Evolutionary conservation across 92 coral and sea anemone genomes (phyloP).

Genomic region (Porites divaricata): DNA sequence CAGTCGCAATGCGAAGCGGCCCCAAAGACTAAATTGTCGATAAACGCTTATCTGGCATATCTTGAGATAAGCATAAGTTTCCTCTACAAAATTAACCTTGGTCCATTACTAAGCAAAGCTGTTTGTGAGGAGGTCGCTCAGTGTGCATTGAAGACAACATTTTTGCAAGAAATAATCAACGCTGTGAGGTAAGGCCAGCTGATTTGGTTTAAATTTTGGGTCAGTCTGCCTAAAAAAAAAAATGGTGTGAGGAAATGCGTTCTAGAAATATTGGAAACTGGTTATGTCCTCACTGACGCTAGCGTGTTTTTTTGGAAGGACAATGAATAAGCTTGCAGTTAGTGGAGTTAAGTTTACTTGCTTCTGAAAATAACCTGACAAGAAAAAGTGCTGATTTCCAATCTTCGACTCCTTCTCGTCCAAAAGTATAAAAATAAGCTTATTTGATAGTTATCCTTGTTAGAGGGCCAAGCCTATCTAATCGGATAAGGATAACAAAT

Average conservation of each 20-base stretch:
- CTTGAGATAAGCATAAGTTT: slow-evolving; percentile 21
- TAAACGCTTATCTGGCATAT: slow-evolving; percentile 48
- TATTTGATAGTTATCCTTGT: slow-evolving; percentile 8
- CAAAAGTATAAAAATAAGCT: not conserved
- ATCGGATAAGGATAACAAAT: slow-evolving; percentile 21
- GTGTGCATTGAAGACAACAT: not conserved
- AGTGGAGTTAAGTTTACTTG: not conserved
- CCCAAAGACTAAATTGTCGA: slow-evolving; percentile 48
- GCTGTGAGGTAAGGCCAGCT: slow-evolving; percentile 16
- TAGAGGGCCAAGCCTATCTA: not conserved
- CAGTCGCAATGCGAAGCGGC: slow-evolving; percentile 1
- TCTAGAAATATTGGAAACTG: not conserved
- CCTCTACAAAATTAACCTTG: not conserved
- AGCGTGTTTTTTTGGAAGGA: not conserved
- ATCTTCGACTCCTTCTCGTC: not conserved
- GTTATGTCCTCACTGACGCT: not conserved
- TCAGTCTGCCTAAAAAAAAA: not conserved
- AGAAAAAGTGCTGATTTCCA: not conserved
- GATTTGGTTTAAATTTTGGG: too few species aligned
- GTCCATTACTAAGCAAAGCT: slow-evolving; percentile 1
- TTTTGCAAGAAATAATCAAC: not conserved
- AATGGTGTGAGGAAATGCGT: not conserved
- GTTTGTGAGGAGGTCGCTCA: not conserved
- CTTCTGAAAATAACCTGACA: not conserved
- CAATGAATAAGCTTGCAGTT: not conserved